Percentiles rank a stretch among this genome's conserved stretches.
phyloP scores from a whole-genome alignment of 2,888 invertebrate species.

The Lottia scabra region DNA sequence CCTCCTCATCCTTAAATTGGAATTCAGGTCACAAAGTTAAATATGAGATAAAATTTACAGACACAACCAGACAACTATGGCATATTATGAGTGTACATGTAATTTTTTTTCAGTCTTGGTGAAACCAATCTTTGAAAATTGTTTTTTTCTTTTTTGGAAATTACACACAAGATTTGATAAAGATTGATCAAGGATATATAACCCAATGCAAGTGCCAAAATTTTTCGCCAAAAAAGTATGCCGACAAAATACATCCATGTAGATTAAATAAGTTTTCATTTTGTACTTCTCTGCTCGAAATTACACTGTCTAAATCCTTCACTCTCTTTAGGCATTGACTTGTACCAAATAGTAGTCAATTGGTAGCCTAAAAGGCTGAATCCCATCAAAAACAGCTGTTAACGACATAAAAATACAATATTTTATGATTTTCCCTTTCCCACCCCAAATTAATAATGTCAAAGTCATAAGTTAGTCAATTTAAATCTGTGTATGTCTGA shows the following conservation, averaged over 20 bases:
- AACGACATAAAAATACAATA: slow-evolving; percentile 23
- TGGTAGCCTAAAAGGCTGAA: no score
- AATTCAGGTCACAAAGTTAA: background rate
- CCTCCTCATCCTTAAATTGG: slow-evolving; percentile 78
- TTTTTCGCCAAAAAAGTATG: no score
- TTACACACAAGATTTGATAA: no score
- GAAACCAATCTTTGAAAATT: no score
- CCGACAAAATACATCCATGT: no score
- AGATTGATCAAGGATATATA: no score
- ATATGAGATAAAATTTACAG: background rate
- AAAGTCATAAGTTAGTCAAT: background rate
- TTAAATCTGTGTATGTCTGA: no score
- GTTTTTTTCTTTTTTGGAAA: no score
- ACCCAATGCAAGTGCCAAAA: no score
- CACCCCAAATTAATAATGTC: background rate
- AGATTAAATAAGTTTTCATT: background rate
- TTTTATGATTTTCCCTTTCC: slow-evolving; percentile 12
- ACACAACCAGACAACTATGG: background rate
- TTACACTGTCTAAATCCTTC: background rate
- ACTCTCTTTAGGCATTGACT: no score
- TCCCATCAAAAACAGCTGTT: slow-evolving; percentile 16
- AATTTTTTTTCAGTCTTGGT: background rate
- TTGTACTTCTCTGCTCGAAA: slow-evolving; percentile 4
- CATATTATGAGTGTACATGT: background rate
- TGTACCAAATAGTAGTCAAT: no score